Percentiles rank a stretch among this genome's conserved stretches.
phyloP scores from a whole-genome alignment of 1,140 invertebrate species.

The Dendrolimus kikuchii region DNA sequence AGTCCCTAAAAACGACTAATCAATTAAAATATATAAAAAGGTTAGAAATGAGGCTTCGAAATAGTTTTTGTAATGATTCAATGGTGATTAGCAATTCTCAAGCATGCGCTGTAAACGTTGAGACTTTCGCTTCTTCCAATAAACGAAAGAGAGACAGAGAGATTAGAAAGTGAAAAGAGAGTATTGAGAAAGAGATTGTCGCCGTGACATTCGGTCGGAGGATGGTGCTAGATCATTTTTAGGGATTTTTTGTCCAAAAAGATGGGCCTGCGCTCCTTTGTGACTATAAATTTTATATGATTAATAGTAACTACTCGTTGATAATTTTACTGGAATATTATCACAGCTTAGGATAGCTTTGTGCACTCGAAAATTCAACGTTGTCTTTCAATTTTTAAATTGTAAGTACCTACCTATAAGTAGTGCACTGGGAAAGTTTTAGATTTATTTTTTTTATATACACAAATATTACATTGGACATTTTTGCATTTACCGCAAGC shows the following conservation, averaged over 20 bases:
- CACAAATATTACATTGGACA: too few species aligned
- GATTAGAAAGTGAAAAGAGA: slow-evolving; percentile 26
- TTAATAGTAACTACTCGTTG: too few species aligned
- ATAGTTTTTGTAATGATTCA: slow-evolving; percentile 35
- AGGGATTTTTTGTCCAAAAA: slow-evolving; percentile 19
- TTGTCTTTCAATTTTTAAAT: too few species aligned
- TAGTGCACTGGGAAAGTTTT: too few species aligned
- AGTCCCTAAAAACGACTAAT: slow-evolving; percentile 28
- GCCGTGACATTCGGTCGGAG: slow-evolving; percentile 61
- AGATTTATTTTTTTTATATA: too few species aligned
- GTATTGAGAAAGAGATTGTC: slow-evolving; percentile 29
- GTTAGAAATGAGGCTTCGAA: slow-evolving; percentile 35
- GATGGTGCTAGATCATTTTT: slow-evolving; percentile 52
- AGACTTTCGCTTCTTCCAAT: slow-evolving; percentile 63
- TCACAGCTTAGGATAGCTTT: slow-evolving; percentile 3
- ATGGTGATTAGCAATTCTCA: slow-evolving; percentile 56
- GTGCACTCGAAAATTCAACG: neutral
- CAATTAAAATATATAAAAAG: slow-evolving; percentile 16
- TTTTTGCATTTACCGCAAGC: too few species aligned
- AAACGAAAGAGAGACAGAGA: slow-evolving; percentile 29
- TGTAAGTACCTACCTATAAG: too few species aligned
- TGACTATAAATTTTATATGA: neutral
- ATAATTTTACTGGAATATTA: too few species aligned
- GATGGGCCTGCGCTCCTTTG: slow-evolving; percentile 22
- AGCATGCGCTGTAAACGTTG: slow-evolving; percentile 69